Evolutionary conservation across 2,113 vertebrate species (phyloP).

Genomic region (Amphiprion percula): DNA sequence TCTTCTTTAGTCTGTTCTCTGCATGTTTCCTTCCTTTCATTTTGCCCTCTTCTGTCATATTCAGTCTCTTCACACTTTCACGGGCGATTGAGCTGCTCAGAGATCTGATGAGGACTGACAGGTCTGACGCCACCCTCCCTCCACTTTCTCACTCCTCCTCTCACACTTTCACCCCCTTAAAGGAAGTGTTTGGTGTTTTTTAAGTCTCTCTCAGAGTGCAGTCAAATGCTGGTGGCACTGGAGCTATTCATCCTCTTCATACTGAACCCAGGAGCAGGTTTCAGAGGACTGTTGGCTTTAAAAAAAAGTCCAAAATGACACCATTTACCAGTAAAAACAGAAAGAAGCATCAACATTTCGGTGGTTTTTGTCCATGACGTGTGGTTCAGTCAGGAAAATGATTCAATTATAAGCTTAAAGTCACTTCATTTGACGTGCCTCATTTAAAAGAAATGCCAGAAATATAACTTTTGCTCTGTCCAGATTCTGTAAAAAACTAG

Average conservation of each 20-base stretch:
- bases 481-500: too few relatives aligned
- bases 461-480: too few relatives aligned
- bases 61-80: conserved; percentile 10
- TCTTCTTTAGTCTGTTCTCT: neutral
- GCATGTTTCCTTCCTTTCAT: neutral
- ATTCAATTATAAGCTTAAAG: too few relatives aligned
- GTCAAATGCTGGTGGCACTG: neutral
- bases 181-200: neutral
- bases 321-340: too few relatives aligned
- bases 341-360: too few relatives aligned
- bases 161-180: conserved; percentile 10
- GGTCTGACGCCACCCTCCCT: conserved; percentile 17
- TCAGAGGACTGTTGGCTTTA: neutral
- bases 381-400: too few relatives aligned
- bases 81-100: conserved; percentile 1
- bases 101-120: conserved; percentile 55
- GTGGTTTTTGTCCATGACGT: too few relatives aligned
- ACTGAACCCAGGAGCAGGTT: neutral
- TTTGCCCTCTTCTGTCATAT: conserved; percentile 25
- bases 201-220: too few relatives aligned
- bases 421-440: too few relatives aligned
- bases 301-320: too few relatives aligned
- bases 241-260: neutral
- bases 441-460: too few relatives aligned
- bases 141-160: conserved; percentile 6